phyloP scores from a whole-genome alignment of 2,113 vertebrate species.

The Trematomus loennbergii region DNA sequence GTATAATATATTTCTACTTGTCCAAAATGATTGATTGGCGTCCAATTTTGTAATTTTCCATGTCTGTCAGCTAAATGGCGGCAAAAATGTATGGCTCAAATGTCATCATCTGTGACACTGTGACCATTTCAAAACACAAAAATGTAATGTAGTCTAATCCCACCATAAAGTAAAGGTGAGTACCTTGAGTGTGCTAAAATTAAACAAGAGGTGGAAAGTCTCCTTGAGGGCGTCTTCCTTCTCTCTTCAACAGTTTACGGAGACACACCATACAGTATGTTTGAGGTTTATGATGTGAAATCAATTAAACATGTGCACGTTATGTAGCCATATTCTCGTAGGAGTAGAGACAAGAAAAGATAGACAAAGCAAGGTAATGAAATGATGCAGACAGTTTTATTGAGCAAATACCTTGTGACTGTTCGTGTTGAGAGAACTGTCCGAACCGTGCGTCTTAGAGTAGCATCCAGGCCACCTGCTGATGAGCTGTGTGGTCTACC shows the following conservation, averaged over 20 bases:
- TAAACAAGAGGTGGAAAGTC: slow-evolving; percentile 6
- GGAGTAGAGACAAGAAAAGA: slow-evolving; percentile 30
- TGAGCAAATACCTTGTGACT: slow-evolving; percentile 8
- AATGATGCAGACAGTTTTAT: slow-evolving; percentile 14
- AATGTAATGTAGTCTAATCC: background rate
- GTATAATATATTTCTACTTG: no score
- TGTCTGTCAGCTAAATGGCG: background rate
- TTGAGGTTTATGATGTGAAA: slow-evolving; percentile 40
- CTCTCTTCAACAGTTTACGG: slow-evolving; percentile 14
- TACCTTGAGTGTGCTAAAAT: background rate
- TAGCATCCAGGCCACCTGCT: slow-evolving; percentile 46
- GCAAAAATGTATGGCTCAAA: no score
- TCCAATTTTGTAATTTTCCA: background rate
- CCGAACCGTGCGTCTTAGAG: background rate
- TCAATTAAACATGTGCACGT: slow-evolving; percentile 36
- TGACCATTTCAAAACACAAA: background rate
- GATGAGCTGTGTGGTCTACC: slow-evolving; percentile 37
- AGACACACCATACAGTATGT: slow-evolving; percentile 4
- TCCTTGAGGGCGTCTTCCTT: slow-evolving; percentile 20
- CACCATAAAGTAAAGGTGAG: background rate
- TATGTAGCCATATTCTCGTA: slow-evolving; percentile 13
- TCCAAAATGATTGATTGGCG: background rate
- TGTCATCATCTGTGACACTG: background rate
- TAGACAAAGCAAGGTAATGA: background rate
- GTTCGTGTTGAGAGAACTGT: slow-evolving; percentile 25